Percentiles rank a stretch among this genome's conserved stretches.
Conservation (phyloP, 2,113 vertebrate species). For the Pachypanchax playfairii region DNA sequence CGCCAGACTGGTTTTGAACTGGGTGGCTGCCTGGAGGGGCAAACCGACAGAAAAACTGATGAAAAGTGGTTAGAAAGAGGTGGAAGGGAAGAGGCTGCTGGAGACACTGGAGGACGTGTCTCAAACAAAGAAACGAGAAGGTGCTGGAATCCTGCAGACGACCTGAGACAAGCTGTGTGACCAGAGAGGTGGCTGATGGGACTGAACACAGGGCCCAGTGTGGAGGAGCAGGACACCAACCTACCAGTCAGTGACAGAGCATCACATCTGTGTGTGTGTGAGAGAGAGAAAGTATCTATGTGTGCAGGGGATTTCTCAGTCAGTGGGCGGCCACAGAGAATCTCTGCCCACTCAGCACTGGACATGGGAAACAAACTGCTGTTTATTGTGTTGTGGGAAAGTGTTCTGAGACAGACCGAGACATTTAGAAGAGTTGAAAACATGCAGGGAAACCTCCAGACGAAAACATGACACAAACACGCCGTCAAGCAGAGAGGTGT, state of each 20-base stretch:
- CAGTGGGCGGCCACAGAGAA: constrained; percentile 55
- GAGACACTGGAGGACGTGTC: neutral
- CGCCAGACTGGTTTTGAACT: constrained; percentile 95
- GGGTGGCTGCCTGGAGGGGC: constrained; percentile 88
- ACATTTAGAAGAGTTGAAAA: constrained; percentile 1
- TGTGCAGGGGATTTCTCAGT: constrained; percentile 62
- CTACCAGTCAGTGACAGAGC: constrained; percentile 48
- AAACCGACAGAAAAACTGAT: constrained; percentile 19
- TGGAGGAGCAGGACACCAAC: constrained; percentile 39
- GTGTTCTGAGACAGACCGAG: constrained; percentile 21
- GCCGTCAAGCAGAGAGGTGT: constrained; percentile 2
- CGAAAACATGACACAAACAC: neutral
- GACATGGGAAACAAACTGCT: constrained; percentile 50
- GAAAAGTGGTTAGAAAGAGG: constrained; percentile 1
- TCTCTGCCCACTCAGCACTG: constrained; percentile 59
- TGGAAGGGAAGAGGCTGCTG: constrained; percentile 2
- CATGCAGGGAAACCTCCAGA: neutral
- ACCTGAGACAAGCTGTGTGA: constrained; percentile 26
- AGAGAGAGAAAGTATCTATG: constrained; percentile 26
- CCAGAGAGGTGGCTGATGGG: constrained; percentile 20
- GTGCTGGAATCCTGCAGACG: neutral
- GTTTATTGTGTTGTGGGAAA: constrained; percentile 62
- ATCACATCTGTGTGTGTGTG: constrained; percentile 28
- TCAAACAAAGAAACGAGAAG: neutral
- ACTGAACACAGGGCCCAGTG: constrained; percentile 65